These are phyloP conservation scores for Coregonus ussuriensis DNA, from an alignment of 2,797 vertebrate species.

Conservation along the genomic window DNA sequence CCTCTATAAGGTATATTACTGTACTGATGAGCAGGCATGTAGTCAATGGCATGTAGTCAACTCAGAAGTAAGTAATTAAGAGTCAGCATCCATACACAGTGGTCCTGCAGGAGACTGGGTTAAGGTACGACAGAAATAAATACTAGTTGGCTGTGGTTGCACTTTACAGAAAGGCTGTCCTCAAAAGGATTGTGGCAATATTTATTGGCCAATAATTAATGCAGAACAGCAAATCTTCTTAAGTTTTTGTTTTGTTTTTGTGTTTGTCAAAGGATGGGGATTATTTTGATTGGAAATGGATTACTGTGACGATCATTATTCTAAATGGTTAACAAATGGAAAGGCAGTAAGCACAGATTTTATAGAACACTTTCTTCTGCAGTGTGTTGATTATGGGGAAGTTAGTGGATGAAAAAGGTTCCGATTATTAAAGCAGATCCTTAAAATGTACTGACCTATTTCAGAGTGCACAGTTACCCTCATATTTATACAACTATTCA, in stretches of 20 bases:
- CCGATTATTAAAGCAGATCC: slow-evolving; percentile 26
- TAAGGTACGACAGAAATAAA: slow-evolving; percentile 69
- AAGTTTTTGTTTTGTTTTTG: slow-evolving; percentile 47
- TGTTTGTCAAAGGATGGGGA: slow-evolving; percentile 32
- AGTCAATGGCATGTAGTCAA: too few relatives aligned
- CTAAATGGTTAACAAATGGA: slow-evolving; percentile 61
- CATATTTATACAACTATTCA: slow-evolving; percentile 59
- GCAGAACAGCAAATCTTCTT: slow-evolving; percentile 62
- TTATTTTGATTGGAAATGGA: slow-evolving; percentile 50
- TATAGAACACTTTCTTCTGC: slow-evolving; percentile 42
- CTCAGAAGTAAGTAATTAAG: not conserved
- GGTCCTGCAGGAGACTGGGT: slow-evolving; percentile 22
- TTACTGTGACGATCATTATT: slow-evolving; percentile 56
- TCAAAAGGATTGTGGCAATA: slow-evolving; percentile 87
- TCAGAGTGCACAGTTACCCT: slow-evolving; percentile 34
- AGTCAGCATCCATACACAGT: slow-evolving; percentile 38
- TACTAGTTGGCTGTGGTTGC: slow-evolving; percentile 80
- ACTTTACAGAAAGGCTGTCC: slow-evolving; percentile 88
- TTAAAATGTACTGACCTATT: slow-evolving; percentile 27
- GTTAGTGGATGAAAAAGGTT: slow-evolving; percentile 3
- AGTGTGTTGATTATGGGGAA: slow-evolving; percentile 28
- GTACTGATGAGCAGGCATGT: too few relatives aligned
- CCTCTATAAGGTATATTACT: too few relatives aligned
- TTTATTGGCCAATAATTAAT: slow-evolving; percentile 66
- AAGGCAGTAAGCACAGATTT: slow-evolving; percentile 74